phyloP scores from a whole-genome alignment of 2,888 invertebrate species.

The Diabrotica balteata region DNA sequence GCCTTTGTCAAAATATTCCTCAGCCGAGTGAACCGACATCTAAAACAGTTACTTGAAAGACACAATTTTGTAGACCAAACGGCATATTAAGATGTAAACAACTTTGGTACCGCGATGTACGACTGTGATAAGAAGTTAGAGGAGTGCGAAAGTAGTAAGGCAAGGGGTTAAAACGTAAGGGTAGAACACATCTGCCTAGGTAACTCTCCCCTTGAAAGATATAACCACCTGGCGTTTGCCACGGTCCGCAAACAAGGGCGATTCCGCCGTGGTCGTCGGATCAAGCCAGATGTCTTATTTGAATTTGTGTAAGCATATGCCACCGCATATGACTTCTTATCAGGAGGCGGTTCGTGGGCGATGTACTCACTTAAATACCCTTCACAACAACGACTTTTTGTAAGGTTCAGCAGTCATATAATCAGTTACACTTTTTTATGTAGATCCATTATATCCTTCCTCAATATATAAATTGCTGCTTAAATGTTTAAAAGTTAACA shows the following conservation, averaged over 20 bases:
- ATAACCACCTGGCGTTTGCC: slow-evolving; percentile 61
- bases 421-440: not conserved
- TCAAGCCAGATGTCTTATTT: slow-evolving; percentile 51
- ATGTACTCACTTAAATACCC: slow-evolving; percentile 30
- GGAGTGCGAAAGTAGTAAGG: slow-evolving; percentile 48
- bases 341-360: slow-evolving; percentile 39
- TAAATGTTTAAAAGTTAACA: too few relatives aligned
- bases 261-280: slow-evolving; percentile 31
- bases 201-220: slow-evolving; percentile 60
- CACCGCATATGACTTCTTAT: slow-evolving; percentile 47
- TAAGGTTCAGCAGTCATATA: not conserved
- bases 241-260: slow-evolving; percentile 61
- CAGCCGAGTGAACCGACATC: too few relatives aligned
- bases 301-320: slow-evolving; percentile 50
- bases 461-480: too few relatives aligned
- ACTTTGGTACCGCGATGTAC: slow-evolving; percentile 32
- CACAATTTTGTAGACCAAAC: slow-evolving; percentile 2
- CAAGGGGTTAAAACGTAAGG: slow-evolving; percentile 53
- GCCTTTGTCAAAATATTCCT: too few relatives aligned
- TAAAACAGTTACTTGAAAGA: too few relatives aligned
- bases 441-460: not conserved
- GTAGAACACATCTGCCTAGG: slow-evolving; percentile 57
- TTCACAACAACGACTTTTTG: slow-evolving; percentile 26
- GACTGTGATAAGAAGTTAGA: slow-evolving; percentile 46
- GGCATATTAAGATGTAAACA: slow-evolving; percentile 21